These are phyloP conservation scores for Acrossocheilus wenchowensis DNA, from an alignment of 2,797 vertebrate species.

Conservation along the genomic window DNA sequence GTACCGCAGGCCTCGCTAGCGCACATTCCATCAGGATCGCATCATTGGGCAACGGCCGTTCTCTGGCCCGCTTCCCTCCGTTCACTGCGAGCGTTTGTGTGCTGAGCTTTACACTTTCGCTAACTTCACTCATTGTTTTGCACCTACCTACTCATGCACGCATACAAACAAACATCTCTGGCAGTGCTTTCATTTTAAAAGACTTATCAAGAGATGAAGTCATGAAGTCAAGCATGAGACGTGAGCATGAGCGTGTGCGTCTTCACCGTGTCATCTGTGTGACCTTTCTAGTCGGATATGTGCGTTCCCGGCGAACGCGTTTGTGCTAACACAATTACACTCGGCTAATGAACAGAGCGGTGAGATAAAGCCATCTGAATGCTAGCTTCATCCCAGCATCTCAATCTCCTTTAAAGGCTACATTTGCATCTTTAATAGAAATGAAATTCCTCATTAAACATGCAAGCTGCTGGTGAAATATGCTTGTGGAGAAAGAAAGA, in stretches of 20 bases:
- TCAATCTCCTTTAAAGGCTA: slow-evolving; percentile 81
- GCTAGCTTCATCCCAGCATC: slow-evolving; percentile 67
- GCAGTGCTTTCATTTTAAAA: slow-evolving; percentile 11
- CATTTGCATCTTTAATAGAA: slow-evolving; percentile 85
- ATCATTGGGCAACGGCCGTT: slow-evolving; percentile 42
- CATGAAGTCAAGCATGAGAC: slow-evolving; percentile 37
- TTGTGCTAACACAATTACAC: slow-evolving; percentile 83
- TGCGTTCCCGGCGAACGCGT: slow-evolving; percentile 69
- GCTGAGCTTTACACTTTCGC: slow-evolving; percentile 51
- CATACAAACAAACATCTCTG: slow-evolving; percentile 47
- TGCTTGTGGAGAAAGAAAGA: slow-evolving; percentile 58
- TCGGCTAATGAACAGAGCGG: slow-evolving; percentile 78
- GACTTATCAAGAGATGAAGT: slow-evolving; percentile 27
- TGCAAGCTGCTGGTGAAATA: slow-evolving; percentile 71
- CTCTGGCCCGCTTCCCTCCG: slow-evolving; percentile 42
- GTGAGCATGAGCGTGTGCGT: slow-evolving; percentile 8
- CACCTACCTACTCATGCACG: slow-evolving; percentile 37
- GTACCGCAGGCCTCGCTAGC: slow-evolving; percentile 24
- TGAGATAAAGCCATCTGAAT: slow-evolving; percentile 65
- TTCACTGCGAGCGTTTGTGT: slow-evolving; percentile 37
- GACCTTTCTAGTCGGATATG: slow-evolving; percentile 80
- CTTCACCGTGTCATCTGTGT: slow-evolving; percentile 74
- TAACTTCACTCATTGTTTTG: slow-evolving; percentile 8
- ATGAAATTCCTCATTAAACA: slow-evolving; percentile 80
- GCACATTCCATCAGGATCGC: slow-evolving; percentile 54